These are phyloP conservation scores for Galaxea fascicularis DNA, from an alignment of 92 coral and sea anemone species.

Conservation along the genomic window DNA sequence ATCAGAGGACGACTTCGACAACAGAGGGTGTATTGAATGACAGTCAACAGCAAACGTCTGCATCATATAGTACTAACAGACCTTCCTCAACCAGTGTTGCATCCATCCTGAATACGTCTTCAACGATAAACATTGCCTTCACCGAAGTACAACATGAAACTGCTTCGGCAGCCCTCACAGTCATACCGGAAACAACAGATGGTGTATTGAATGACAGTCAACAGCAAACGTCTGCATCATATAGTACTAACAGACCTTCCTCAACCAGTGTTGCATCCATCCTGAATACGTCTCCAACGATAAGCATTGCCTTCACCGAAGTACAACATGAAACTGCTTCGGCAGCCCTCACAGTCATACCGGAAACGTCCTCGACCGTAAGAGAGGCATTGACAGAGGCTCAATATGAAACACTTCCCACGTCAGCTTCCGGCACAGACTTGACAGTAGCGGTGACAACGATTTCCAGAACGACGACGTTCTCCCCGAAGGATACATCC, in stretches of 20 bases:
- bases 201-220: no score
- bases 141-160: no score
- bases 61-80: neutral
- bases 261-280: neutral
- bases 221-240: no score
- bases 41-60: no score
- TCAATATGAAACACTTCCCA: neutral
- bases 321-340: no score
- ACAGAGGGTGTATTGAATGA: no score
- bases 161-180: neutral
- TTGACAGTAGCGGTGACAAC: neutral
- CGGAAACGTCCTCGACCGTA: neutral
- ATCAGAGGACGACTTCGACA: no score
- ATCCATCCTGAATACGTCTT: neutral
- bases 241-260: neutral
- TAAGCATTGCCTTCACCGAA: neutral
- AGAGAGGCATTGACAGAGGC: neutral
- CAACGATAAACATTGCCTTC: neutral
- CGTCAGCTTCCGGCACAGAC: neutral
- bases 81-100: neutral
- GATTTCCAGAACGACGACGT: neutral
- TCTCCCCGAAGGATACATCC: neutral
- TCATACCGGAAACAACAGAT: neutral
- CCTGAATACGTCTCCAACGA: neutral
- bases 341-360: neutral